Evolutionary conservation across 2,888 invertebrate genomes (phyloP).

Genomic region (Drosophila robusta): DNA sequence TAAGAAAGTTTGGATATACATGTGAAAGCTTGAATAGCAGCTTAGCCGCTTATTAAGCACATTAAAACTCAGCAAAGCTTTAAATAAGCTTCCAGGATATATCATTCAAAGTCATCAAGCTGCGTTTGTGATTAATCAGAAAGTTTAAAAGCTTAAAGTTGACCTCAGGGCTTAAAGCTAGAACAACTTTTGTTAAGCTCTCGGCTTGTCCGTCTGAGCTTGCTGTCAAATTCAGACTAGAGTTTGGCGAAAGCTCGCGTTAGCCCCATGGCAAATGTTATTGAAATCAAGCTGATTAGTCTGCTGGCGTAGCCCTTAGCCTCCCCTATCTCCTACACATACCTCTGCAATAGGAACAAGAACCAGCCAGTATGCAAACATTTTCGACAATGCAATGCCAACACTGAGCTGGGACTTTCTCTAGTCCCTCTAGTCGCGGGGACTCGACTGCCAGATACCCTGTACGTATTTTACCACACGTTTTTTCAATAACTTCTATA

Average conservation of each 20-base stretch:
- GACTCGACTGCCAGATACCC: background rate
- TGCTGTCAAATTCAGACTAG: background rate
- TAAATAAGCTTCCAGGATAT: background rate
- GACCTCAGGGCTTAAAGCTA: background rate
- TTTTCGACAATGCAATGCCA: background rate
- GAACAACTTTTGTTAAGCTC: background rate
- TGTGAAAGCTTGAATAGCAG: no score
- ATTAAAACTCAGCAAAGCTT: background rate
- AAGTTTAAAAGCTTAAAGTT: no score
- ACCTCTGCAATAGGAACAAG: background rate
- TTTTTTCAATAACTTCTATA: no score
- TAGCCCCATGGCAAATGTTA: background rate
- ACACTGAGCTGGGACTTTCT: background rate
- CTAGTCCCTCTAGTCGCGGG: background rate
- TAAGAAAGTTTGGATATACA: no score
- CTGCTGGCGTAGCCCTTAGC: constrained; percentile 22
- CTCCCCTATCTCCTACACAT: background rate
- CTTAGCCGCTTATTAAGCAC: background rate
- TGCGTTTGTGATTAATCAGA: no score
- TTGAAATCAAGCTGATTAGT: constrained; percentile 19
- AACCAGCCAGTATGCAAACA: constrained; percentile 1
- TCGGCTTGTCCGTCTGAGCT: background rate
- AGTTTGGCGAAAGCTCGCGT: background rate
- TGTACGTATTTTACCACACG: no score
- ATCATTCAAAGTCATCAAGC: no score